Percentiles rank a stretch among this genome's conserved stretches.
Evolutionary conservation across 1,140 invertebrate genomes (phyloP).

Genomic region (Dinoponera quadriceps): DNA sequence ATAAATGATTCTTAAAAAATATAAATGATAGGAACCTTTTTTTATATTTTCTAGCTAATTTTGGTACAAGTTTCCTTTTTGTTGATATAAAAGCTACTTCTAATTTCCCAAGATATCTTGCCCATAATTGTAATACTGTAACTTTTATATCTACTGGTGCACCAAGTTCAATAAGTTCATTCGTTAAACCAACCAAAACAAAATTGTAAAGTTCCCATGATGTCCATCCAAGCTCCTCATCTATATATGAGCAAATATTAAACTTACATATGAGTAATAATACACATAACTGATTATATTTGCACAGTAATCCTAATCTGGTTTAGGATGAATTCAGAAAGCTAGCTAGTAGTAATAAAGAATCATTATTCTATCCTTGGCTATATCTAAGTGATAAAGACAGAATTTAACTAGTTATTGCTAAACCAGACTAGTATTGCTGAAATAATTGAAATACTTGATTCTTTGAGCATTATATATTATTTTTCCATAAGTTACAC

Average conservation of each 20-base stretch:
- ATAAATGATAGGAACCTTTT: constrained; percentile 80
- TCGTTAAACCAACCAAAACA: constrained; percentile 87
- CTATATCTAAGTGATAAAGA: no score
- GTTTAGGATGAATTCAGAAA: no score
- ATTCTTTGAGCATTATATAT: background rate
- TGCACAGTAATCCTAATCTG: background rate
- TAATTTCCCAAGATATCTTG: constrained; percentile 87
- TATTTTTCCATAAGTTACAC: constrained; percentile 1
- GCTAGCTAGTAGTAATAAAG: no score
- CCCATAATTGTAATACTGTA: constrained; percentile 88
- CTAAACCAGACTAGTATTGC: no score
- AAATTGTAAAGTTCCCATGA: constrained; percentile 90
- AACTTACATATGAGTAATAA: constrained; percentile 39
- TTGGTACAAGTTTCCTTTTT: constrained; percentile 83
- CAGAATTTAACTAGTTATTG: no score
- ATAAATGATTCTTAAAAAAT: background rate
- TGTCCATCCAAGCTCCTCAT: constrained; percentile 84
- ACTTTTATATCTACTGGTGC: constrained; percentile 86
- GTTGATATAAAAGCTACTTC: constrained; percentile 87
- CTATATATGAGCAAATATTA: constrained; percentile 61
- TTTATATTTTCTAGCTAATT: constrained; percentile 84
- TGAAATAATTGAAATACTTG: background rate
- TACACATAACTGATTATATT: background rate
- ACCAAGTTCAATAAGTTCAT: constrained; percentile 88
- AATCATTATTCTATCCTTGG: no score